These are phyloP conservation scores for Trichomycterus rosablanca DNA, from an alignment of 2,113 vertebrate species.

Conservation along the genomic window DNA sequence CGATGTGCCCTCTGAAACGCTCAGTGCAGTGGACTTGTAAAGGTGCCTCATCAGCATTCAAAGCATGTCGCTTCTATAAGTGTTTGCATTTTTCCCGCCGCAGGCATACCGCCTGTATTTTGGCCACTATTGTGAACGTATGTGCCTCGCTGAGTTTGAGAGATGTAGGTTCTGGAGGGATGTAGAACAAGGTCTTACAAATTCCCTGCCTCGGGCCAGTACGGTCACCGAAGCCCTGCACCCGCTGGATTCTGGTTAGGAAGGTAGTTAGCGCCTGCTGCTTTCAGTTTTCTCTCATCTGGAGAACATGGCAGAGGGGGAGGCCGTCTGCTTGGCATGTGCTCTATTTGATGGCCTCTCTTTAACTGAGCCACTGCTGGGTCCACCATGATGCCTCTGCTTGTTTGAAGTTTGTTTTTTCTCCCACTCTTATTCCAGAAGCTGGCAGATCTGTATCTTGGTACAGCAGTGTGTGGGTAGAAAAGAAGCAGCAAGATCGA, in stretches of 20 bases:
- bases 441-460: constrained; percentile 46
- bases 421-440: constrained; percentile 1
- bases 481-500: constrained; percentile 41
- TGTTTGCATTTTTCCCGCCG: constrained; percentile 45
- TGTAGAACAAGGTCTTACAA: constrained; percentile 23
- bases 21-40: constrained; percentile 48
- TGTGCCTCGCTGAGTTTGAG: not conserved
- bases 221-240: constrained; percentile 6
- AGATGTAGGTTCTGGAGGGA: not conserved
- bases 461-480: constrained; percentile 31
- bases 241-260: constrained; percentile 18
- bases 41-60: constrained; percentile 67
- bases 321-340: constrained; percentile 46
- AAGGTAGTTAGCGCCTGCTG: constrained; percentile 21
- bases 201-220: constrained; percentile 12
- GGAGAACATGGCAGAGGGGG: constrained; percentile 12
- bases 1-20: constrained; percentile 53
- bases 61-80: constrained; percentile 51
- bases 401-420: constrained; percentile 49
- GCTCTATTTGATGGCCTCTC: constrained; percentile 49
- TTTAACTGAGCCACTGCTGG: constrained; percentile 36
- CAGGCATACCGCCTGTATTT: constrained; percentile 50
- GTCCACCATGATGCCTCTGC: constrained; percentile 41
- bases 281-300: constrained; percentile 19
- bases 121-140: constrained; percentile 25